phyloP scores from a whole-genome alignment of 2,888 invertebrate species.

The Phaedon cochleariae region DNA sequence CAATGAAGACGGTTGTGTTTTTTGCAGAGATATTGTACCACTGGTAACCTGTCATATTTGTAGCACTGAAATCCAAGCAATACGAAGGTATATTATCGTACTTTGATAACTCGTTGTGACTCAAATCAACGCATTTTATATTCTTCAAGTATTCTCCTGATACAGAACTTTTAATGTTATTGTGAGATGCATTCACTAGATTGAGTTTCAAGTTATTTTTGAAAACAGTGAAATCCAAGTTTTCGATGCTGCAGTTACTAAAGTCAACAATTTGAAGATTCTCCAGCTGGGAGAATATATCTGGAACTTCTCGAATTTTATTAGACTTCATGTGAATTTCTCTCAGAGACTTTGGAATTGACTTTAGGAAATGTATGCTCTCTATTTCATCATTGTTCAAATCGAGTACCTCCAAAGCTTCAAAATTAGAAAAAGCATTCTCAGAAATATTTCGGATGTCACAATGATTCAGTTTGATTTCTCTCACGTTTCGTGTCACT shows the following conservation, averaged over 20 bases:
- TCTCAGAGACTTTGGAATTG: constrained; percentile 21
- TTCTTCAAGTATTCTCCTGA: constrained; percentile 34
- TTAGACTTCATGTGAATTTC: constrained; percentile 23
- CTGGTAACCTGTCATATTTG: constrained; percentile 25
- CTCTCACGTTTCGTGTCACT: not conserved
- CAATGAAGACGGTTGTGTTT: constrained; percentile 25
- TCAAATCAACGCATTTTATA: constrained; percentile 35
- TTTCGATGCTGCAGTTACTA: constrained; percentile 21
- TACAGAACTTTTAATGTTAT: constrained; percentile 23
- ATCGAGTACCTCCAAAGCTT: constrained; percentile 21
- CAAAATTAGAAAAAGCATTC: constrained; percentile 7
- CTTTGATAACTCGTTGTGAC: constrained; percentile 26
- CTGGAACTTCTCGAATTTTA: constrained; percentile 16
- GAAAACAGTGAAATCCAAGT: constrained; percentile 27
- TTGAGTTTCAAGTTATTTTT: constrained; percentile 25
- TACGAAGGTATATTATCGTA: constrained; percentile 31
- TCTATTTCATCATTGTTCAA: constrained; percentile 23
- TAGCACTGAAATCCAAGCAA: constrained; percentile 33
- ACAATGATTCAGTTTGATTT: constrained; percentile 20
- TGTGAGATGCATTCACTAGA: constrained; percentile 30
- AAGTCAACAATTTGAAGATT: constrained; percentile 25
- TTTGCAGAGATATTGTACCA: constrained; percentile 28
- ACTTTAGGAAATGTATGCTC: constrained; percentile 14
- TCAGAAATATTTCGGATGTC: constrained; percentile 13
- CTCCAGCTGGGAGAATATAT: constrained; percentile 12